These are phyloP conservation scores for Phrynosoma platyrhinos DNA, from an alignment of 2,113 vertebrate genomes.

Conservation along the genomic window DNA sequence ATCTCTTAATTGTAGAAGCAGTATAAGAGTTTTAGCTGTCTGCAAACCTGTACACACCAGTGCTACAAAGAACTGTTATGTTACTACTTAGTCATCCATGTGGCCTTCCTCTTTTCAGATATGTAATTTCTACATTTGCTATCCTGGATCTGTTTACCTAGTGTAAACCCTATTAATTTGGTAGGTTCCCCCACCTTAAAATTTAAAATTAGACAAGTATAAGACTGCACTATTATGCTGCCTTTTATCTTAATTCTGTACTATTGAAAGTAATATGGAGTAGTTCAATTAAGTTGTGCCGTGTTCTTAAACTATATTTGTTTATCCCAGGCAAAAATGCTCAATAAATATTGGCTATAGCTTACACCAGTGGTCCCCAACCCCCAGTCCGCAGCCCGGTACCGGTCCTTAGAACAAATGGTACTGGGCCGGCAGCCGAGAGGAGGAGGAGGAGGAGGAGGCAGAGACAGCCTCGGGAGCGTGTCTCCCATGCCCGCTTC, in stretches of 20 bases:
- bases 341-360: neutral
- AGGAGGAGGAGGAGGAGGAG: too few species aligned
- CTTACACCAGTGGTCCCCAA: too few species aligned
- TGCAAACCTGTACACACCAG: neutral
- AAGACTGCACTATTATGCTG: neutral
- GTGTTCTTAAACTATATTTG: neutral
- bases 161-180: neutral
- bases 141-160: neutral
- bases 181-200: neutral
- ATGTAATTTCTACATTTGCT: too few species aligned
- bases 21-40: neutral
- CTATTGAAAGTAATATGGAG: neutral
- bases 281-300: too few species aligned
- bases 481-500: too few species aligned
- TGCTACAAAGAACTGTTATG: neutral
- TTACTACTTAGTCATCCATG: neutral
- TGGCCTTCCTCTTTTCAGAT: neutral
- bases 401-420: too few species aligned
- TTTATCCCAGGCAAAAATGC: neutral
- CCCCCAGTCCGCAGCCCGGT: too few species aligned
- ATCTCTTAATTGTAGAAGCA: neutral
- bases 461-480: too few species aligned
- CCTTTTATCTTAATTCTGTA: neutral
- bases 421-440: too few species aligned
- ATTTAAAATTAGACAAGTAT: neutral